Percentiles rank a stretch among this genome's conserved stretches.
These are phyloP conservation scores for Drosophila lutescens DNA, from an alignment of 2,888 invertebrate genomes.

Conservation along the genomic window DNA sequence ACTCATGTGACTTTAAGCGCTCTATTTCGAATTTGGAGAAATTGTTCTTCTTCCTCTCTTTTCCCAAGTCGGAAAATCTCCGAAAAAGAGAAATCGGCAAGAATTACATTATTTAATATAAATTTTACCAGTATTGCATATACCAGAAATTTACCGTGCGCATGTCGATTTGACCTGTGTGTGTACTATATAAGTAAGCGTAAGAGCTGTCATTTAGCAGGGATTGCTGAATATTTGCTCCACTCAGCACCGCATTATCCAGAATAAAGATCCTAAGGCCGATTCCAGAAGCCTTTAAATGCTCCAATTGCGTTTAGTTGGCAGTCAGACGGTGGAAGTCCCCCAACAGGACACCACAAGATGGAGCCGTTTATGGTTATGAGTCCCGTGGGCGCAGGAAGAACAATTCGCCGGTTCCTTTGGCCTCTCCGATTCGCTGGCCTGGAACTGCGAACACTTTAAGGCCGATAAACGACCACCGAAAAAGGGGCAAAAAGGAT, in stretches of 20 bases:
- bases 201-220: background rate
- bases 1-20: too few species aligned
- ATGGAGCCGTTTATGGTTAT: slow-evolving; percentile 74
- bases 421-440: slow-evolving; percentile 31
- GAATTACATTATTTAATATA: too few species aligned
- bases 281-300: slow-evolving; percentile 63
- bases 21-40: too few species aligned
- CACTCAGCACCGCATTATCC: slow-evolving; percentile 31
- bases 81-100: too few species aligned
- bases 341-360: slow-evolving; percentile 45
- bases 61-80: too few species aligned
- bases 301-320: slow-evolving; percentile 51
- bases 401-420: slow-evolving; percentile 25
- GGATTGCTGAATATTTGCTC: slow-evolving; percentile 17
- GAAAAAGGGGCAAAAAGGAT: slow-evolving; percentile 61
- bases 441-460: slow-evolving; percentile 67
- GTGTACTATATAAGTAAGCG: background rate
- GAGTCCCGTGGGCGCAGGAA: slow-evolving; percentile 65
- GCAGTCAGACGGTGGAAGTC: slow-evolving; percentile 12
- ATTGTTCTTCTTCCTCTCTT: too few species aligned
- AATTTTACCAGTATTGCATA: too few species aligned
- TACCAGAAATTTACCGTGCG: too few species aligned
- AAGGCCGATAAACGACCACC: slow-evolving; percentile 71
- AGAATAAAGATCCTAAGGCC: slow-evolving; percentile 58
- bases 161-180: too few species aligned